A percentile compares a stretch with the other conserved stretches of the same genome.
phyloP scores from a whole-genome alignment of 2,797 vertebrate species.

The Tragelaphus eurycerus region DNA sequence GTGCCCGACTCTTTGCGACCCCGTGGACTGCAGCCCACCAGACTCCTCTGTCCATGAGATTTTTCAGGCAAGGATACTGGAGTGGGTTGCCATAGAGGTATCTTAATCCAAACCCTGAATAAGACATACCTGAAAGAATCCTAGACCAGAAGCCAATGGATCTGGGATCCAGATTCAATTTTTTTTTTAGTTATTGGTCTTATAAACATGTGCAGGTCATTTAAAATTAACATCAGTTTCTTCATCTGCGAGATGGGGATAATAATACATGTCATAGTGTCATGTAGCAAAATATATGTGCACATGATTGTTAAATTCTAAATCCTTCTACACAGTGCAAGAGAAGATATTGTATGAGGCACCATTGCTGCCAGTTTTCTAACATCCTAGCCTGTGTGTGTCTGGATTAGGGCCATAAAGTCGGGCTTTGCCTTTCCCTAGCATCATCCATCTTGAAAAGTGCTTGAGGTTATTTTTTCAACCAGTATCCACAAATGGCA shows the following conservation, averaged over 20 bases:
- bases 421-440: conserved; percentile 39
- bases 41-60: no score
- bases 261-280: neutral
- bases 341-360: neutral
- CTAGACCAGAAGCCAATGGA: neutral
- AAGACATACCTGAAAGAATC: neutral
- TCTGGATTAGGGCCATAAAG: neutral
- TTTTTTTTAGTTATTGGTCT: neutral
- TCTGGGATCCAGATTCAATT: neutral
- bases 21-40: no score
- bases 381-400: neutral
- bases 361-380: neutral
- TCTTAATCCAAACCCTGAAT: neutral
- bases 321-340: neutral
- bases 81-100: neutral
- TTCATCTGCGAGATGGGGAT: neutral
- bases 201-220: neutral
- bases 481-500: conserved; percentile 35
- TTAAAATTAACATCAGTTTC: neutral
- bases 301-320: neutral
- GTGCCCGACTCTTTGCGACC: no score
- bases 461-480: neutral
- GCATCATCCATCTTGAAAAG: neutral
- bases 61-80: no score
- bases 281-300: neutral